These are phyloP conservation scores for Apogon talboti DNA, from an alignment of 2,797 vertebrate species.

Conservation along the genomic window DNA sequence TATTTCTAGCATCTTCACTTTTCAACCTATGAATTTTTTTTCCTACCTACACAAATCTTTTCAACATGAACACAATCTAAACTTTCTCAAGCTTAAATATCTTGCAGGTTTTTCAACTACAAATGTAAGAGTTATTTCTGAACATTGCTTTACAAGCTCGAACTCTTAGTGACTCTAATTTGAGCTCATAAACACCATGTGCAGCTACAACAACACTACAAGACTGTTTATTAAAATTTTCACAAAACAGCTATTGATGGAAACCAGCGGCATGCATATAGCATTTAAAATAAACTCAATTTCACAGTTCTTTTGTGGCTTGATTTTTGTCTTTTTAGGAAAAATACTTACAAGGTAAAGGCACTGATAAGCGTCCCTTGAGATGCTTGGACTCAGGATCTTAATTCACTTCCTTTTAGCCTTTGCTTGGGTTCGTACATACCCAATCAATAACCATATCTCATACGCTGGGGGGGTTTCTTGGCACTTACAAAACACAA, in stretches of 20 bases:
- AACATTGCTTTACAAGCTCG: too few species aligned
- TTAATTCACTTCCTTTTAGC: constrained; percentile 96
- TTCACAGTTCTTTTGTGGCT: constrained; percentile 68
- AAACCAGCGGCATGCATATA: constrained; percentile 77
- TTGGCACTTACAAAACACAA: constrained; percentile 90
- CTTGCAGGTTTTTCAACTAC: too few species aligned
- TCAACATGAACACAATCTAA: too few species aligned
- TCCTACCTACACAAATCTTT: too few species aligned
- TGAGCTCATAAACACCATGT: constrained; percentile 6
- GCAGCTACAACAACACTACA: constrained; percentile 4
- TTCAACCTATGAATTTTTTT: too few species aligned
- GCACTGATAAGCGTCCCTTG: constrained; percentile 94
- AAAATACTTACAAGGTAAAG: constrained; percentile 96
- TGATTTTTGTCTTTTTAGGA: constrained; percentile 75
- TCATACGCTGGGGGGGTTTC: constrained; percentile 88
- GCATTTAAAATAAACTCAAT: constrained; percentile 56
- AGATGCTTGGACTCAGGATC: constrained; percentile 95
- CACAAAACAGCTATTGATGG: constrained; percentile 27
- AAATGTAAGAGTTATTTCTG: too few species aligned
- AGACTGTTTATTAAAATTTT: not conserved
- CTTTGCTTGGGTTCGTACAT: constrained; percentile 85
- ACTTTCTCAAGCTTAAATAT: too few species aligned
- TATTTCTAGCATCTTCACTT: too few species aligned
- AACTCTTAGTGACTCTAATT: too few species aligned
- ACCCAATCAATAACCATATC: constrained; percentile 98